Evolutionary conservation across 2,797 vertebrate species (phyloP).

Genomic region (Taeniopygia guttata): DNA sequence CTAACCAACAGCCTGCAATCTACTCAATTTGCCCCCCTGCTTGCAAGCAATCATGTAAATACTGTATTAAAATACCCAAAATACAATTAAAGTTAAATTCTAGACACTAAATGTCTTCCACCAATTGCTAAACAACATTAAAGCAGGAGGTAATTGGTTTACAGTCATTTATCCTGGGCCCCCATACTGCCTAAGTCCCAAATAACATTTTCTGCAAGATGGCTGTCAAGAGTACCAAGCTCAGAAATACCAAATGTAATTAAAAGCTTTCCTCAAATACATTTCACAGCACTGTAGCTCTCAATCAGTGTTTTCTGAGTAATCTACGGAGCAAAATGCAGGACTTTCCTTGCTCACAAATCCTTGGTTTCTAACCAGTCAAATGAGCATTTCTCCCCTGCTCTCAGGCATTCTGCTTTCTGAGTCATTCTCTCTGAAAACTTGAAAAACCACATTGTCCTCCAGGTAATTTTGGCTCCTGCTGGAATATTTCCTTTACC

Average conservation of each 20-base stretch:
- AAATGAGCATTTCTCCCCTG: not conserved
- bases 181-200: not conserved
- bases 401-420: not conserved
- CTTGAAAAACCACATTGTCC: not conserved
- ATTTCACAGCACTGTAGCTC: not conserved
- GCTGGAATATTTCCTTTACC: not conserved
- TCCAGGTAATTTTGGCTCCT: not conserved
- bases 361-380: not conserved
- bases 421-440: not conserved
- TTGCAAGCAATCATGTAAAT: not conserved
- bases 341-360: not conserved
- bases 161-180: not conserved
- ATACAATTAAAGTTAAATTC: not conserved
- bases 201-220: not conserved
- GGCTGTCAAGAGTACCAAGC: not conserved
- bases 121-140: constrained; percentile 9
- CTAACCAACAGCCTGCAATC: not conserved
- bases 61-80: not conserved
- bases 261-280: constrained; percentile 11
- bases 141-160: not conserved
- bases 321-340: not conserved
- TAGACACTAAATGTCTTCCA: not conserved
- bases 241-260: not conserved
- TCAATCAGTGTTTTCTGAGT: not conserved
- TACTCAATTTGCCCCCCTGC: not conserved